A percentile compares a stretch with the other conserved stretches of the same genome.
phyloP scores from a whole-genome alignment of 2,797 vertebrate species.

The Leptodactylus fallax region DNA sequence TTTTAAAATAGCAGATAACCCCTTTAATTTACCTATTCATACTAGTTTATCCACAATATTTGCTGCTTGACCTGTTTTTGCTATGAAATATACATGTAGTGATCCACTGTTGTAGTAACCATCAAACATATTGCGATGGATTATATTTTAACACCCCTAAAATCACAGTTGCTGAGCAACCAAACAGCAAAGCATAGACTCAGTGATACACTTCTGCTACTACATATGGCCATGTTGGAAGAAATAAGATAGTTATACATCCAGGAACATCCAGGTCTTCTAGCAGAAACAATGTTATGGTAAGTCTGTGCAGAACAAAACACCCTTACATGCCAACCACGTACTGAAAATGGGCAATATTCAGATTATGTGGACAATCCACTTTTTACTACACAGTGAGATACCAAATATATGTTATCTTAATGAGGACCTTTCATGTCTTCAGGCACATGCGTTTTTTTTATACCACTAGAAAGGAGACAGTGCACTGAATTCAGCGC shows the following conservation, averaged over 20 bases:
- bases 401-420: too few relatives aligned
- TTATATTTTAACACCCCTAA: background rate
- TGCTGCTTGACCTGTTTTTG: background rate
- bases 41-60: background rate
- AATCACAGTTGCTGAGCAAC: constrained; percentile 31
- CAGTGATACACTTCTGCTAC: background rate
- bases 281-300: background rate
- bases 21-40: background rate
- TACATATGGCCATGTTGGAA: background rate
- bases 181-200: background rate
- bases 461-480: too few relatives aligned
- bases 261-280: background rate
- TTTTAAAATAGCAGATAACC: too few relatives aligned
- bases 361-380: background rate
- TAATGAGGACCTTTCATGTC: too few relatives aligned
- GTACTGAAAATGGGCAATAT: background rate
- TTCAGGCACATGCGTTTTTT: too few relatives aligned
- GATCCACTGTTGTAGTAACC: background rate
- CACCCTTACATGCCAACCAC: background rate
- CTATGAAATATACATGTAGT: background rate
- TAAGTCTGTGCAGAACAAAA: background rate
- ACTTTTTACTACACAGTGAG: background rate
- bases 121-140: background rate
- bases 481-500: too few relatives aligned
- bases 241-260: background rate